Conservation (phyloP, 1,140 invertebrate genomes). For the Triops cancriformis region DNA sequence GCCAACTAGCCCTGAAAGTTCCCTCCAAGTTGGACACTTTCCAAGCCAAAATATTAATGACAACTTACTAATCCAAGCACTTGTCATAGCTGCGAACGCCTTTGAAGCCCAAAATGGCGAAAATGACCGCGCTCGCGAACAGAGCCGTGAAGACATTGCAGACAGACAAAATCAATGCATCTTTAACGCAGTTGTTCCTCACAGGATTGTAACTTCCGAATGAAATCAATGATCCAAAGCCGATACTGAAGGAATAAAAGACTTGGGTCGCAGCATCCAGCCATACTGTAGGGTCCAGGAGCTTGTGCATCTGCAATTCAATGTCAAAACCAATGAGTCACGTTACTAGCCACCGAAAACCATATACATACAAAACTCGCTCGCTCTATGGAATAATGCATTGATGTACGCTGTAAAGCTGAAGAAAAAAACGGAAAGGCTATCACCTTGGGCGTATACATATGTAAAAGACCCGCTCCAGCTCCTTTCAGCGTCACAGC, state of each 20-base stretch:
- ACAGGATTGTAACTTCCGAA: slow-evolving; percentile 85
- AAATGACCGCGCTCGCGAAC: slow-evolving; percentile 86
- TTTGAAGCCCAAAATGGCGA: slow-evolving; percentile 79
- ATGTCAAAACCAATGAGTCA: slow-evolving; percentile 18
- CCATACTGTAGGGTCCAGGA: slow-evolving; percentile 76
- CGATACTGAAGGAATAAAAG: slow-evolving; percentile 88
- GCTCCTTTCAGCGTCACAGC: slow-evolving; percentile 84
- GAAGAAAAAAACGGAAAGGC: neutral
- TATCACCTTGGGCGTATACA: slow-evolving; percentile 79
- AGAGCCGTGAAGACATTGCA: slow-evolving; percentile 87
- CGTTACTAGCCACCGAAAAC: neutral
- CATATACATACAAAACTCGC: neutral
- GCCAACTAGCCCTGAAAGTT: neutral
- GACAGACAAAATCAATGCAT: slow-evolving; percentile 71
- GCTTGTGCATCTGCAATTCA: slow-evolving; percentile 57
- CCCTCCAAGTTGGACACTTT: too few species aligned
- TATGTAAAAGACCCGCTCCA: slow-evolving; percentile 73
- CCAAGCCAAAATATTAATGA: neutral
- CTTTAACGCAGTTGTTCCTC: slow-evolving; percentile 81
- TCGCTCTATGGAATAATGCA: neutral
- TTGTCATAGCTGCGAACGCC: slow-evolving; percentile 69
- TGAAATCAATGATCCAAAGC: slow-evolving; percentile 83
- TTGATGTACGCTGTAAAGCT: neutral
- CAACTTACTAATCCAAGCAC: slow-evolving; percentile 61
- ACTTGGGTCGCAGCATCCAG: slow-evolving; percentile 90